Percentiles rank a stretch among this genome's conserved stretches.
Conservation (phyloP, 2,113 vertebrate species). For the Engystomops pustulosus region DNA sequence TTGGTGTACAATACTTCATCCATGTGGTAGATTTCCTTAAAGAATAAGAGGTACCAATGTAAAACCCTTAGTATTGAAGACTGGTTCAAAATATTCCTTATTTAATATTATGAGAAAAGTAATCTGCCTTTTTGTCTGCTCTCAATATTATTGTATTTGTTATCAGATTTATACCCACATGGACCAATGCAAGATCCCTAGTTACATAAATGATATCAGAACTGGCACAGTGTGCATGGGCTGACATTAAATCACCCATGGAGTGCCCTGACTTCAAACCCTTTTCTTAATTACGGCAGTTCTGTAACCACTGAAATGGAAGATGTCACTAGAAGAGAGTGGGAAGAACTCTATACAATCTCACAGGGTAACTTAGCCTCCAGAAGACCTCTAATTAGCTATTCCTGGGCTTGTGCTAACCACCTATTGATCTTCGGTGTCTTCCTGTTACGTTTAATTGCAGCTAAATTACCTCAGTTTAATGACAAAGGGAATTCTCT, state of each 20-base stretch:
- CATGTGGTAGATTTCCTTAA: not conserved
- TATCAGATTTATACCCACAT: slow-evolving; percentile 12
- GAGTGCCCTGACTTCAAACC: slow-evolving; percentile 16
- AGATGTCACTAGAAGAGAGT: slow-evolving; percentile 55
- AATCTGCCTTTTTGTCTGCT: not conserved
- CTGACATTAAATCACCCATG: not conserved
- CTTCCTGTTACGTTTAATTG: slow-evolving; percentile 58
- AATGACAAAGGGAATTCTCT: slow-evolving; percentile 57
- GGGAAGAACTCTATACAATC: slow-evolving; percentile 55
- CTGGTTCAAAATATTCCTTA: not conserved
- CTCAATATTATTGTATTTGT: not conserved
- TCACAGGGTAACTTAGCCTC: slow-evolving; percentile 28
- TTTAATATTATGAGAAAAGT: not conserved
- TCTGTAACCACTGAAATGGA: slow-evolving; percentile 58
- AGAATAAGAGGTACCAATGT: not conserved
- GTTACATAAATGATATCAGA: slow-evolving; percentile 38
- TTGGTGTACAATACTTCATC: too few species aligned
- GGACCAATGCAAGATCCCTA: slow-evolving; percentile 1
- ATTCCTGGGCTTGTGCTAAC: slow-evolving; percentile 40
- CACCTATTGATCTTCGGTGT: slow-evolving; percentile 61
- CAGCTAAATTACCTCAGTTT: slow-evolving; percentile 61
- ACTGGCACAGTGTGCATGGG: not conserved
- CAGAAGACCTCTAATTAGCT: slow-evolving; percentile 60
- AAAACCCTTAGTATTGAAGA: not conserved
- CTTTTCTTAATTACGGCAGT: slow-evolving; percentile 46